Percentiles rank a stretch among this genome's conserved stretches.
Evolutionary conservation across 2,113 vertebrate species (phyloP).

Genomic region (Syngnathoides biaculeatus): DNA sequence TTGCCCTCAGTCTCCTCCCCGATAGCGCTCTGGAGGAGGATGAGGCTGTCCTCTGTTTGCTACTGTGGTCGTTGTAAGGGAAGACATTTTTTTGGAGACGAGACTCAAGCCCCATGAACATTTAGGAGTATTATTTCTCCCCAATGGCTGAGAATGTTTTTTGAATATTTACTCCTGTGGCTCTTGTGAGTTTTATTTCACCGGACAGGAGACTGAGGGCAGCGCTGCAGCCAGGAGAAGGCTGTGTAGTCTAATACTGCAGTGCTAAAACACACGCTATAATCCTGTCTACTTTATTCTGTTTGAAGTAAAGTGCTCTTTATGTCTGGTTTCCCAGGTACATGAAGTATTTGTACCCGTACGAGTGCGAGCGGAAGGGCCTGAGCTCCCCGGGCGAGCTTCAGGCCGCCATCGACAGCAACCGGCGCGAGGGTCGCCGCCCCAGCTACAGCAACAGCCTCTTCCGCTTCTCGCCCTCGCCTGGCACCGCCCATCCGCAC

Average conservation of each 20-base stretch:
- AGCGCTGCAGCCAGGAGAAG: too few relatives aligned
- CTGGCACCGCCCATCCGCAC: slow-evolving; percentile 69
- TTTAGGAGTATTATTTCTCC: too few relatives aligned
- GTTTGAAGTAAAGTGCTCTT: not conserved
- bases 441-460: slow-evolving; percentile 93
- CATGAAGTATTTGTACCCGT: slow-evolving; percentile 98
- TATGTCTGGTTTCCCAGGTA: slow-evolving; percentile 47
- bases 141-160: too few relatives aligned
- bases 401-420: slow-evolving; percentile 95
- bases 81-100: too few relatives aligned
- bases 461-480: slow-evolving; percentile 83
- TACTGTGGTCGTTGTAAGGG: too few relatives aligned
- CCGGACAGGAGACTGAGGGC: too few relatives aligned
- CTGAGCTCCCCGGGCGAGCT: slow-evolving; percentile 92
- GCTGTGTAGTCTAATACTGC: too few relatives aligned
- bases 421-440: slow-evolving; percentile 89
- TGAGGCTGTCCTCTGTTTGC: too few relatives aligned
- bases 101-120: too few relatives aligned
- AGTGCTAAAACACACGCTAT: not conserved
- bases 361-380: slow-evolving; percentile 92
- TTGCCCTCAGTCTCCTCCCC: not conserved
- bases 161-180: too few relatives aligned
- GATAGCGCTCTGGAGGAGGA: too few relatives aligned
- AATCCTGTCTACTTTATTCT: not conserved
- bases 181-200: too few relatives aligned